Percentiles rank a stretch among this genome's conserved stretches.
phyloP scores from a whole-genome alignment of 2,888 invertebrate species.

The Drosophila quinaria region DNA sequence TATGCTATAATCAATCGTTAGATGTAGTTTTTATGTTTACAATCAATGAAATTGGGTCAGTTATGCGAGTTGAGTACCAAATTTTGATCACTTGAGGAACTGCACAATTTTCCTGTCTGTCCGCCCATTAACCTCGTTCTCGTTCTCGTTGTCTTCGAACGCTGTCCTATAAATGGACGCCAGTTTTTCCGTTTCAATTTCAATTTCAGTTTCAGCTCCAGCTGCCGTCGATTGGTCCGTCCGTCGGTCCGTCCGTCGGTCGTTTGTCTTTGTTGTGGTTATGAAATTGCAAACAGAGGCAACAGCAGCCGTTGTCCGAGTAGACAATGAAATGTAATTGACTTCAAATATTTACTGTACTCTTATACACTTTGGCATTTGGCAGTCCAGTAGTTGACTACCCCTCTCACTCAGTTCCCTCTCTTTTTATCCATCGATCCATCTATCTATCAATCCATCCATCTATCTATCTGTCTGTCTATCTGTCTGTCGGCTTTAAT shows the following conservation, averaged over 20 bases:
- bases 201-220: constrained; percentile 25
- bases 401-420: neutral
- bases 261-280: constrained; percentile 68
- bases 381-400: constrained; percentile 25
- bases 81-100: constrained; percentile 33
- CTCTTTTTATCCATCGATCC: neutral
- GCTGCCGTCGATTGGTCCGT: constrained; percentile 9
- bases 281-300: constrained; percentile 68
- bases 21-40: neutral
- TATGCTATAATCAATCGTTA: neutral
- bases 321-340: constrained; percentile 71
- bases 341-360: constrained; percentile 74
- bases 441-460: no score
- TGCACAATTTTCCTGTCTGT: constrained; percentile 32
- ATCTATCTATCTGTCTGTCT: neutral
- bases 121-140: constrained; percentile 36
- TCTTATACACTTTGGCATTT: constrained; percentile 56
- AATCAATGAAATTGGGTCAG: constrained; percentile 21
- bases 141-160: constrained; percentile 1
- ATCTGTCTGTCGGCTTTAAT: constrained; percentile 52
- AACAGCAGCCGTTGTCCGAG: constrained; percentile 7
- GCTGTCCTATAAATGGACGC: constrained; percentile 36
- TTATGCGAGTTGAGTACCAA: constrained; percentile 13
- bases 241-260: constrained; percentile 14
- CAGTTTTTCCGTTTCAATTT: constrained; percentile 10